phyloP scores from a whole-genome alignment of 1,140 invertebrate species.

The Medauroidea extradentata region DNA sequence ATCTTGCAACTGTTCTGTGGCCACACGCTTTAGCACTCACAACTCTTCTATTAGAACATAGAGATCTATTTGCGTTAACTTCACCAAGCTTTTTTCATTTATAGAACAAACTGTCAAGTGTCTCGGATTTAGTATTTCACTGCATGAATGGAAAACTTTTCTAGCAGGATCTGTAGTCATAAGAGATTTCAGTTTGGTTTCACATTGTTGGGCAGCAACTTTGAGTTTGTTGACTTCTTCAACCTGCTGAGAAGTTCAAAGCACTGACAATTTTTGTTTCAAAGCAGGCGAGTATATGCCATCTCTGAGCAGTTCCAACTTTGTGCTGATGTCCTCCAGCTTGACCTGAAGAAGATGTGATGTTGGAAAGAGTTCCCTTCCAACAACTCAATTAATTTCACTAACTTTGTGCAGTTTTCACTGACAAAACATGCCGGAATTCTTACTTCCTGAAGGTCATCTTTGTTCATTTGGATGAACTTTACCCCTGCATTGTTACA shows the following conservation, averaged over 20 bases:
- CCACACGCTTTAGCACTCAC: no score
- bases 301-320: background rate
- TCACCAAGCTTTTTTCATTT: no score
- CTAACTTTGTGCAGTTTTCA: slow-evolving; percentile 1
- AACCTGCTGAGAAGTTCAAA: background rate
- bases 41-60: no score
- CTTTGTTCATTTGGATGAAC: background rate
- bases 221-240: background rate
- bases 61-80: no score
- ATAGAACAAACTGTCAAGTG: background rate
- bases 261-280: background rate
- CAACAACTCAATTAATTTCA: slow-evolving; percentile 2
- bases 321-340: background rate
- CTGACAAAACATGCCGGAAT: background rate
- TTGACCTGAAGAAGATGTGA: background rate
- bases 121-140: no score
- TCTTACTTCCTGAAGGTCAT: background rate
- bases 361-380: background rate
- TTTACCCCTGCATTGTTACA: background rate
- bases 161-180: background rate
- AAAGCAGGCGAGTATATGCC: background rate
- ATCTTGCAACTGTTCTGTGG: no score
- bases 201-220: background rate
- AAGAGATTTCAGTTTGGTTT: background rate
- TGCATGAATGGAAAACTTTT: background rate